Percentiles rank a stretch among this genome's conserved stretches.
Conservation (phyloP, 2,888 invertebrate genomes). For the Chrysina gloriosa region DNA sequence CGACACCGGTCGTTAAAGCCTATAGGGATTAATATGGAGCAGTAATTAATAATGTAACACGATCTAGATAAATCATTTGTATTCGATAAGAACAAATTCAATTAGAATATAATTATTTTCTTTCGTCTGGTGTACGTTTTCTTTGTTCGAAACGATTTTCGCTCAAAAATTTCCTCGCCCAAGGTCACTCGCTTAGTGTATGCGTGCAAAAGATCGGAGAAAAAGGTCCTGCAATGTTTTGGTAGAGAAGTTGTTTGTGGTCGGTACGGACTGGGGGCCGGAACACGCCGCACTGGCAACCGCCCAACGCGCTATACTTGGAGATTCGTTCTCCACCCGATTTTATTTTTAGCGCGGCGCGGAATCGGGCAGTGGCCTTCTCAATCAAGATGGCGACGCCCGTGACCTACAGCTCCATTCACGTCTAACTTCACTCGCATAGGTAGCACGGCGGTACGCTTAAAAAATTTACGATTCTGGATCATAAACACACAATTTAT, state of each 20-base stretch:
- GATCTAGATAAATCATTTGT: no score
- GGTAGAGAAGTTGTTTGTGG: constrained; percentile 46
- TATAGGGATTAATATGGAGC: no score
- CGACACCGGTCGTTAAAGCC: no score
- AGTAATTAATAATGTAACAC: no score
- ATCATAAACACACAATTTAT: constrained; percentile 30
- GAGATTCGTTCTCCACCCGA: constrained; percentile 76
- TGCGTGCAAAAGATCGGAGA: background rate
- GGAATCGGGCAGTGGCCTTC: constrained; percentile 70
- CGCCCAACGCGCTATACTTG: constrained; percentile 90
- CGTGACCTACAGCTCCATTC: constrained; percentile 65
- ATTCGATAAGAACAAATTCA: no score
- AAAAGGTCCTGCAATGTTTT: constrained; percentile 45
- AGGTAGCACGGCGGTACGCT: constrained; percentile 23
- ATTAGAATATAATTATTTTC: no score
- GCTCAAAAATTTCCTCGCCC: constrained; percentile 32
- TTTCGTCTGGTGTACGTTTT: no score
- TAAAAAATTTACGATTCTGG: constrained; percentile 35
- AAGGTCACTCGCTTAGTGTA: constrained; percentile 39
- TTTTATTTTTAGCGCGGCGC: constrained; percentile 75
- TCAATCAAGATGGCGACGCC: constrained; percentile 64
- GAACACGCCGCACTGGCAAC: constrained; percentile 73
- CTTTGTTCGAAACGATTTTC: constrained; percentile 8
- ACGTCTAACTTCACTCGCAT: constrained; percentile 43
- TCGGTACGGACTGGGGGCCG: constrained; percentile 51